These are phyloP conservation scores for Dasyurus viverrinus DNA, from an alignment of 2,113 vertebrate genomes.

Conservation along the genomic window DNA sequence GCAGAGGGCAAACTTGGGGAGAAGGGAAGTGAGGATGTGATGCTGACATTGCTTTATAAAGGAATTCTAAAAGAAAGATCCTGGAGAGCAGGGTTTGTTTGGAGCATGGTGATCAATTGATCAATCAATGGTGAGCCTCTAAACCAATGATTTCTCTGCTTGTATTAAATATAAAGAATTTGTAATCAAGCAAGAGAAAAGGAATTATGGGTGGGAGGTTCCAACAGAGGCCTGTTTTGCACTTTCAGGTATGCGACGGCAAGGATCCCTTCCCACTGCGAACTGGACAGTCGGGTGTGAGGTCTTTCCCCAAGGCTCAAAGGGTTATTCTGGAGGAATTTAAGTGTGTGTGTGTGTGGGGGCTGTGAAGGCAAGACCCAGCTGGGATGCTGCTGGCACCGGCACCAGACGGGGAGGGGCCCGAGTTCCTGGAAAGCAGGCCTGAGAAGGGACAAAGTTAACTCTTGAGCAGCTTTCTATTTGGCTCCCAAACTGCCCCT, in stretches of 20 bases:
- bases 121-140: neutral
- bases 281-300: neutral
- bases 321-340: neutral
- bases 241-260: neutral
- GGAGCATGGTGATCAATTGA: neutral
- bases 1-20: neutral
- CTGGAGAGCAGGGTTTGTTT: neutral
- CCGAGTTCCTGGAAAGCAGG: neutral
- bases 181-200: neutral
- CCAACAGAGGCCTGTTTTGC: neutral
- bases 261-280: neutral
- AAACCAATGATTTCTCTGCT: neutral
- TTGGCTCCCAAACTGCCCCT: neutral
- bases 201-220: neutral
- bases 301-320: neutral
- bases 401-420: neutral
- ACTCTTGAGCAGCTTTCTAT: neutral
- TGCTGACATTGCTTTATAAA: neutral
- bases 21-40: neutral
- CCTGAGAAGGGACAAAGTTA: neutral
- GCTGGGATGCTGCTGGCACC: neutral
- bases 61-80: neutral
- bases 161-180: neutral
- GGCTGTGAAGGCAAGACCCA: conserved; percentile 63
- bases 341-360: neutral